A percentile compares a stretch with the other conserved stretches of the same genome.
Conservation (phyloP, 2,888 invertebrate species). For the Spodoptera picta region DNA sequence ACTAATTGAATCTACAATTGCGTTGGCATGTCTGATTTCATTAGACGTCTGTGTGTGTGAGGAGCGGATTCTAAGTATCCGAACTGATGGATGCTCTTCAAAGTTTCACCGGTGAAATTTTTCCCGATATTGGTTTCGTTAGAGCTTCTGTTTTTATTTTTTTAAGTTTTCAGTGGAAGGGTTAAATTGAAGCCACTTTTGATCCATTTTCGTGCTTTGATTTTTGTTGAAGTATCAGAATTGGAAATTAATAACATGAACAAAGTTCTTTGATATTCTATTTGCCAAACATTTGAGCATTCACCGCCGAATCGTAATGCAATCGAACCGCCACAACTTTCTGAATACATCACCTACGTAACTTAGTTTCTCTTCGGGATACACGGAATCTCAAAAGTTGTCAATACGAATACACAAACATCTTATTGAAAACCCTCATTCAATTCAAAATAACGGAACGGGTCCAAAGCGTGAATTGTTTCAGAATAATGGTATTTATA, state of each 20-base stretch:
- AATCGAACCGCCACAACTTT: conserved; percentile 43
- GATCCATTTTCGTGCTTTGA: neutral
- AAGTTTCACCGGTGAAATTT: conserved; percentile 60
- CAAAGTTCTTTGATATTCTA: neutral
- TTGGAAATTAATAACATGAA: neutral
- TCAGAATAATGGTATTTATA: conserved; percentile 88
- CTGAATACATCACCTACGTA: conserved; percentile 50
- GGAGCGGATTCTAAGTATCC: conserved; percentile 58
- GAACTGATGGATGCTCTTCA: conserved; percentile 61
- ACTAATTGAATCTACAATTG: conserved; percentile 89
- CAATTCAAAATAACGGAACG: conserved; percentile 74
- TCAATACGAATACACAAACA: conserved; percentile 46
- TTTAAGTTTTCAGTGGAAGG: conserved; percentile 9
- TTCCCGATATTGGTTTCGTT: conserved; percentile 62
- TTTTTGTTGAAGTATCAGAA: neutral
- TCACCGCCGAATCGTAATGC: conserved; percentile 14
- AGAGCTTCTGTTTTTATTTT: conserved; percentile 17
- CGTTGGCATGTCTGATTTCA: conserved; percentile 86
- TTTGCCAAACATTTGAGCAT: conserved; percentile 3
- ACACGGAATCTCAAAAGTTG: conserved; percentile 57
- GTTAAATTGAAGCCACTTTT: conserved; percentile 15
- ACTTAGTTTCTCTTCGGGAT: conserved; percentile 50
- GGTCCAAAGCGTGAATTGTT: conserved; percentile 83
- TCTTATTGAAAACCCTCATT: conserved; percentile 57
- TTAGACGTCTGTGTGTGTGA: conserved; percentile 75